phyloP scores from a whole-genome alignment of 2,888 invertebrate genomes.

The Vesta saturnalis region DNA sequence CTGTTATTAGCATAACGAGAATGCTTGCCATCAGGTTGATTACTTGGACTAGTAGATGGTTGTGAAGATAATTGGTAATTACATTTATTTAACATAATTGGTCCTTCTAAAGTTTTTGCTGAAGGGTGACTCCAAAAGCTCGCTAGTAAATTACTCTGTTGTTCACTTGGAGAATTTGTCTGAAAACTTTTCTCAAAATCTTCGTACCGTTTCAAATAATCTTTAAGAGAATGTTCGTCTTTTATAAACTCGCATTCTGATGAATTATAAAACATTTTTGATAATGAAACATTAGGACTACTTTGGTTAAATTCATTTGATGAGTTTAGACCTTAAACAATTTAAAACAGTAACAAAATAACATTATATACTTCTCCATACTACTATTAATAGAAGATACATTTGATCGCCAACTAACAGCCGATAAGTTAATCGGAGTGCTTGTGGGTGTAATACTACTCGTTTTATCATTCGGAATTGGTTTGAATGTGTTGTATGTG shows the following conservation, averaged over 20 bases:
- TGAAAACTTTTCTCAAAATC: conserved; percentile 54
- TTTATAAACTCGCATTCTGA: conserved; percentile 61
- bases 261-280: conserved; percentile 29
- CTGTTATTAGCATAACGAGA: conserved; percentile 61
- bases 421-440: conserved; percentile 58
- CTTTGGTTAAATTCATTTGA: not conserved
- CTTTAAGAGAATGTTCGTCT: conserved; percentile 62
- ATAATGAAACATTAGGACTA: conserved; percentile 11
- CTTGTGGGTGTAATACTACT: conserved; percentile 33
- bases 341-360: not conserved
- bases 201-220: conserved; percentile 62
- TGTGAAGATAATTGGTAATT: conserved; percentile 69
- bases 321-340: conserved; percentile 2
- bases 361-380: conserved; percentile 5
- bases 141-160: conserved; percentile 63
- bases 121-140: conserved; percentile 68
- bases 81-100: conserved; percentile 63
- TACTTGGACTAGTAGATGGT: conserved; percentile 54
- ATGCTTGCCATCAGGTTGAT: conserved; percentile 60
- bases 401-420: conserved; percentile 59
- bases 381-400: conserved; percentile 52
- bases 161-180: conserved; percentile 55
- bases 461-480: conserved; percentile 14
- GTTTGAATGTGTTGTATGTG: too few relatives aligned
- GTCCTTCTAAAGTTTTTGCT: conserved; percentile 63